These are phyloP conservation scores for Phaenicophaeus curvirostris DNA, from an alignment of 2,797 vertebrate genomes.

Conservation along the genomic window DNA sequence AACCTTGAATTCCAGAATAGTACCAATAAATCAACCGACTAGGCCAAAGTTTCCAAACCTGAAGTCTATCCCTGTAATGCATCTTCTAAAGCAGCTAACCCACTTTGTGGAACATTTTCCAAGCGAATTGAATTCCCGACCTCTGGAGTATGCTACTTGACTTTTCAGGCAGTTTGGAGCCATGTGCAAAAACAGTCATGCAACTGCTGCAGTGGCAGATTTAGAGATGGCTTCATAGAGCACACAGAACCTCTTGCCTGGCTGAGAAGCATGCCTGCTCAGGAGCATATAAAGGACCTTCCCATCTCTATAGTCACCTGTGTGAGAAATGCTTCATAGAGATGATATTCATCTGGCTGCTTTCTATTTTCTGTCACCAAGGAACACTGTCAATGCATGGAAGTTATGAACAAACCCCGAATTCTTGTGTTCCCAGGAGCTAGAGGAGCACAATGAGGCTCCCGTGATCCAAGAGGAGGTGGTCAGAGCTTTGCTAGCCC, in stretches of 20 bases:
- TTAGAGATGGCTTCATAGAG: background rate
- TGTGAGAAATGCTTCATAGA: background rate
- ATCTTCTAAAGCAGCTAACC: background rate
- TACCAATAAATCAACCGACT: background rate
- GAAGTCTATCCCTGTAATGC: background rate
- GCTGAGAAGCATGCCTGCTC: background rate
- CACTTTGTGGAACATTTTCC: background rate
- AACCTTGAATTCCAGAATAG: background rate
- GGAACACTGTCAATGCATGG: background rate
- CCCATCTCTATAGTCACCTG: background rate
- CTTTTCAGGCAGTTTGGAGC: background rate
- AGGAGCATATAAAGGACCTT: background rate
- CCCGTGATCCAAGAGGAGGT: too few relatives aligned
- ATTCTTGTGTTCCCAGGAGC: too few relatives aligned
- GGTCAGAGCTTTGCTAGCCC: too few relatives aligned
- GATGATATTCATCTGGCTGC: background rate
- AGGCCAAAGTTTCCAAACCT: background rate
- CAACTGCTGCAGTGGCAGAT: accelerated
- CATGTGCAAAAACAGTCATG: accelerated
- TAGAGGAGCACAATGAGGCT: too few relatives aligned
- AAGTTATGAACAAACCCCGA: background rate
- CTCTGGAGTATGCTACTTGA: background rate
- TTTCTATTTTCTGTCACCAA: background rate
- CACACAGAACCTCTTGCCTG: background rate
- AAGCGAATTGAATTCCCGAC: background rate